phyloP scores from a whole-genome alignment of 2,113 vertebrate genomes.

The Redunca redunca region DNA sequence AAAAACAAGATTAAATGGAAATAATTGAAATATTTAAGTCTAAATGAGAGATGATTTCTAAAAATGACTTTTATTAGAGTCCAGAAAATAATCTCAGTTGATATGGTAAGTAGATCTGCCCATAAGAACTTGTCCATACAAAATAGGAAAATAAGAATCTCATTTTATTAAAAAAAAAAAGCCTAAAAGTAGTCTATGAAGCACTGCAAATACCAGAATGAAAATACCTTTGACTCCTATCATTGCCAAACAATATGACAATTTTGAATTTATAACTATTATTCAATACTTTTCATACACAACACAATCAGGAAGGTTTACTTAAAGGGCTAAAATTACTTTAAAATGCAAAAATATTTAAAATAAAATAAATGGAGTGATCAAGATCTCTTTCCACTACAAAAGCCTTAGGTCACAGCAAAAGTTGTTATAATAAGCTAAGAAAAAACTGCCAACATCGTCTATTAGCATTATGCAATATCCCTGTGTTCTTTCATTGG shows the following conservation, averaged over 20 bases:
- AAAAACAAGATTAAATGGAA: constrained; percentile 76
- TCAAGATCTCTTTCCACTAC: background rate
- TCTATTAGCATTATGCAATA: background rate
- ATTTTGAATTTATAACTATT: constrained; percentile 26
- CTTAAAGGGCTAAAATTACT: background rate
- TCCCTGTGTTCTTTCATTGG: background rate
- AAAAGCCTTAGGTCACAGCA: background rate
- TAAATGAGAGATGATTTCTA: background rate
- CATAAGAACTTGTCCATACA: background rate
- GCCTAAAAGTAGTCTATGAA: background rate
- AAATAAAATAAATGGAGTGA: background rate
- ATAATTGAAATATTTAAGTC: constrained; percentile 37
- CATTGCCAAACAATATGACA: background rate
- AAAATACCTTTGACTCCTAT: background rate
- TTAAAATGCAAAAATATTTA: constrained; percentile 26
- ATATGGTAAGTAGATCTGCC: background rate
- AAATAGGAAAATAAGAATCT: background rate
- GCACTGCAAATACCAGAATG: background rate
- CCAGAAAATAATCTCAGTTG: background rate
- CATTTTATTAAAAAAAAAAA: constrained; percentile 14
- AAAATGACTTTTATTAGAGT: background rate
- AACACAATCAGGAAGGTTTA: background rate
- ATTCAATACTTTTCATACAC: background rate
- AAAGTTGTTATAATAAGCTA: background rate
- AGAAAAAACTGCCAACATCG: background rate